Base-by-base conservation (phyloP, 2,113 vertebrate genomes). In the Macaca mulatta region DNA sequence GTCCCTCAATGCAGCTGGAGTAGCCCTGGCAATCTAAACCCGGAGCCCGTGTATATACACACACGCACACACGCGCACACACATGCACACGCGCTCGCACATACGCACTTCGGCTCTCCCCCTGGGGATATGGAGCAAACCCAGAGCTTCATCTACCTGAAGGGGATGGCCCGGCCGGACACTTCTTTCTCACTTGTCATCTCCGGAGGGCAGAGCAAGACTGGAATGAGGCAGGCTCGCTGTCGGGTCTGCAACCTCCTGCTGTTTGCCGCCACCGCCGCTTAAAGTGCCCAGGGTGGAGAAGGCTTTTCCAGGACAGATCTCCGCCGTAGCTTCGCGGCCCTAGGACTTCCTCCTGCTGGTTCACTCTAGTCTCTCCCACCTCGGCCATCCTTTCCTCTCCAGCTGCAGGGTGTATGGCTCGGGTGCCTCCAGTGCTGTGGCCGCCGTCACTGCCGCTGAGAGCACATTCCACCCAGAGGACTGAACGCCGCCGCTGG, bases 1-100 rank as follows among this genome's bases (percentile, higher is more conserved):
- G 95, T 97, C 97, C 96, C 92, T 43, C 93, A 96, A 91, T 70
- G 97, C 97, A 97, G 98, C 97, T 96, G 69, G 97, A 86, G 98
- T 97, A 97, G 96, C 97, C 69, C 87, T 90, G 96, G 70, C 84
- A 82, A 86, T 92, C 80, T 79, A 84, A 67, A 82, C 67, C 90
- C 3, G 87, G 92, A 87, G 83, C 70, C 84, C 61, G 67, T 94
- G 89, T 55, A 16, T 40, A 45, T 20, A 79, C 23, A 91, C 80
- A 79, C 43, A 23, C 67, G 1, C 88, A 10, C 72, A 30, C 72
- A 32, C 81, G 35, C 84, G n/a, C 92, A 67, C 93, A 64, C 59
- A 57, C 90, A 22, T 72, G 52, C 89, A 84, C 88, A n/a, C 89
- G 61, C 96, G 25, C 89, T 38, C 43, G 69, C 86, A 89, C 96